Evolutionary conservation across 2,113 vertebrate genomes (phyloP).

Genomic region (Heliornis fulica): DNA sequence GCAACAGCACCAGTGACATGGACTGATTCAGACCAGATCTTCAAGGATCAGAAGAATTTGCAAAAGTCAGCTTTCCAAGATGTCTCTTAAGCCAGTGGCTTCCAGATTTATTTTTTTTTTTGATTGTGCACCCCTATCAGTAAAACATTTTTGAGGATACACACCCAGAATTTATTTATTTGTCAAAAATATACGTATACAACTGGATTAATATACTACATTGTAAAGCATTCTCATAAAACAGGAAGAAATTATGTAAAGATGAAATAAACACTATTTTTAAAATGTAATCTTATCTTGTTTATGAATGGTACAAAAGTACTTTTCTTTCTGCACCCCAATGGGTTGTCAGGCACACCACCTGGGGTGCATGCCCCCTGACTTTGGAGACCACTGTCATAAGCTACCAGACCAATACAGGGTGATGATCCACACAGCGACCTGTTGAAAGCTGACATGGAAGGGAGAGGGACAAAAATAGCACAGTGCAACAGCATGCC

Average conservation of each 20-base stretch:
- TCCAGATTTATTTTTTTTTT: neutral
- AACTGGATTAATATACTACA: neutral
- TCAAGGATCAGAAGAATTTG: neutral
- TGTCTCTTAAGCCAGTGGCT: neutral
- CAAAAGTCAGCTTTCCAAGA: neutral
- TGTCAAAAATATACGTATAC: neutral
- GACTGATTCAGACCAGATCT: neutral
- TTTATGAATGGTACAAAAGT: neutral
- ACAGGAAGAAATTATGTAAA: neutral
- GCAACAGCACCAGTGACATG: accelerated
- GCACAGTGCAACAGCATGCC: neutral
- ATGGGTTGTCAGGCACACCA: neutral
- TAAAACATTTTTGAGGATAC: neutral
- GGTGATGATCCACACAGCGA: neutral
- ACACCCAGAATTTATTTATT: neutral
- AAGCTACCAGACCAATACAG: neutral
- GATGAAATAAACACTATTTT: neutral
- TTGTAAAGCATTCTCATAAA: neutral
- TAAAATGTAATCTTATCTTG: neutral
- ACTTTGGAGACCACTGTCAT: neutral
- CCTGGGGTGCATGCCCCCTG: accelerated
- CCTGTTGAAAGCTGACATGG: neutral
- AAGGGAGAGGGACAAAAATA: neutral
- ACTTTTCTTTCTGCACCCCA: neutral
- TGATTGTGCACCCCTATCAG: neutral